phyloP scores from a whole-genome alignment of 2,888 invertebrate species.

The Dynastes tityus region DNA sequence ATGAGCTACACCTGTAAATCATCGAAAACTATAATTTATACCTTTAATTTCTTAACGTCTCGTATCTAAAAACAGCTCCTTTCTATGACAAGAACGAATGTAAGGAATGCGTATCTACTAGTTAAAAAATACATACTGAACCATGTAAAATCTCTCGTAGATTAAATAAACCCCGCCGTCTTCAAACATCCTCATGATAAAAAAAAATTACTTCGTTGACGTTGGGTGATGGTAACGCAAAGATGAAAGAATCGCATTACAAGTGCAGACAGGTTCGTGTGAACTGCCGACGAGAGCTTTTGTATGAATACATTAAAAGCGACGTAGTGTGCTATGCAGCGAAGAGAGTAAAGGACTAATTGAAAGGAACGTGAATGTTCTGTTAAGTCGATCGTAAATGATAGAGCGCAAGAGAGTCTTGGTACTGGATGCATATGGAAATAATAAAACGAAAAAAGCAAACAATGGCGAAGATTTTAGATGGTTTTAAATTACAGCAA shows the following conservation, averaged over 20 bases:
- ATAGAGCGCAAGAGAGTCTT: constrained; percentile 29
- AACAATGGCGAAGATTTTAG: constrained; percentile 37
- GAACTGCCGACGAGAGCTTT: constrained; percentile 31
- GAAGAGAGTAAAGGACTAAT: constrained; percentile 34
- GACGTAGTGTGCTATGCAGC: constrained; percentile 19
- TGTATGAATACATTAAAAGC: constrained; percentile 40
- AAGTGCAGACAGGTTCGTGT: constrained; percentile 37
- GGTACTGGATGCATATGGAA: constrained; percentile 17
- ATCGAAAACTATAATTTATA: too few relatives aligned
- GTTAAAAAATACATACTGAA: too few relatives aligned
- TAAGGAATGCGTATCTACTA: too few relatives aligned
- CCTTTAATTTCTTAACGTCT: too few relatives aligned
- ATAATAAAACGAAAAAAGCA: constrained; percentile 40
- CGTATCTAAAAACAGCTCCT: too few relatives aligned
- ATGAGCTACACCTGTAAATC: too few relatives aligned
- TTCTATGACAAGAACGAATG: too few relatives aligned
- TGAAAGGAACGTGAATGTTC: constrained; percentile 38
- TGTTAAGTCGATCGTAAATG: constrained; percentile 38
- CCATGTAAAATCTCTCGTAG: neutral
- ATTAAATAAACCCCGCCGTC: neutral
- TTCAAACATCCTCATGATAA: constrained; percentile 26
- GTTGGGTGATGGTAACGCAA: constrained; percentile 19
- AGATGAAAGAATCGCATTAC: constrained; percentile 41
- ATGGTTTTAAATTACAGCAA: constrained; percentile 36
- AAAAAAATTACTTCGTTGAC: constrained; percentile 16